Conservation (phyloP, 2,113 vertebrate genomes). For the Nerophis lumbriciformis region DNA sequence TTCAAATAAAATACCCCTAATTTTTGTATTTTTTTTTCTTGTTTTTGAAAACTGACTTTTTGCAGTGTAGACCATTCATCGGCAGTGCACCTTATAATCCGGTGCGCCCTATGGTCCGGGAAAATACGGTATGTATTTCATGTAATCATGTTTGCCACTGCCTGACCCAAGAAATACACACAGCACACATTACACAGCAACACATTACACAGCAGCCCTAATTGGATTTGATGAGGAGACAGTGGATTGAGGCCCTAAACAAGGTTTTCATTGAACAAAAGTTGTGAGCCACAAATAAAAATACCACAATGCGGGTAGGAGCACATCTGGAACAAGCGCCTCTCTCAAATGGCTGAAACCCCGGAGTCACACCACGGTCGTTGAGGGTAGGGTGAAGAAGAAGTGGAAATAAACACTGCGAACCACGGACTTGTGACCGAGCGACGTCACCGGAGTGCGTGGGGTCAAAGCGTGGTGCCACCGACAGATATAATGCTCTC, state of each 20-base stretch:
- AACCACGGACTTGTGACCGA: slow-evolving; percentile 26
- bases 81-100: too few relatives aligned
- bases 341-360: slow-evolving; percentile 1
- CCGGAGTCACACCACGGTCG: slow-evolving; percentile 25
- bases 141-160: not conserved
- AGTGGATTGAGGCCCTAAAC: slow-evolving; percentile 1
- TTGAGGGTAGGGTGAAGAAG: slow-evolving; percentile 6
- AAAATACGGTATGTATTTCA: too few relatives aligned
- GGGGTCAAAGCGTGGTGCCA: slow-evolving; percentile 51
- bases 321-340: slow-evolving; percentile 7
- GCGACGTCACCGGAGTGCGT: slow-evolving; percentile 44
- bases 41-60: too few relatives aligned
- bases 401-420: not conserved
- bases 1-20: too few relatives aligned
- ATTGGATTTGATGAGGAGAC: not conserved
- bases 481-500: slow-evolving; percentile 58
- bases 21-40: too few relatives aligned
- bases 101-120: too few relatives aligned
- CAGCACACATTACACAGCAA: not conserved
- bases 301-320: slow-evolving; percentile 2
- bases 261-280: slow-evolving; percentile 19
- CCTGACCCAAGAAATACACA: not conserved
- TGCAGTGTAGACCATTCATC: too few relatives aligned
- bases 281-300: slow-evolving; percentile 4
- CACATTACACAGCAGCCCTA: not conserved